Conservation (phyloP, 2,113 vertebrate genomes). For the Marcusenius ussheri region DNA sequence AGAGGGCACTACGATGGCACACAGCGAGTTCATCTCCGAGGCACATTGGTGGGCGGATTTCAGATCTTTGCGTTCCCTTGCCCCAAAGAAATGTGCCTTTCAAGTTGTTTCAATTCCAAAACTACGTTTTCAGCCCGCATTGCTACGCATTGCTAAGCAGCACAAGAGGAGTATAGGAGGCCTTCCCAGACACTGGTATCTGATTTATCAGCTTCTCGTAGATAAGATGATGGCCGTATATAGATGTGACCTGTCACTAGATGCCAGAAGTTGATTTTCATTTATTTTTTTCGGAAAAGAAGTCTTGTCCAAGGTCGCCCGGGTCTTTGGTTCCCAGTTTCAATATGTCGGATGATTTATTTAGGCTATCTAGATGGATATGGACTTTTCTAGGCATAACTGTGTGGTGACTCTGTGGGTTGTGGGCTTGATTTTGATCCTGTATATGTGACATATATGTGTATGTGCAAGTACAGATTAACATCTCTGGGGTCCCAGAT, state of each 20-base stretch:
- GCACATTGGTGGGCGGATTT: constrained; percentile 7
- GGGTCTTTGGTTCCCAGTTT: not conserved
- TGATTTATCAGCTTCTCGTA: not conserved
- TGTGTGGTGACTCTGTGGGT: not conserved
- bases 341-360: not conserved
- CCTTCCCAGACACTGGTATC: not conserved
- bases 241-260: not conserved
- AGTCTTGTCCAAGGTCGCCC: not conserved
- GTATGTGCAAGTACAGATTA: not conserved
- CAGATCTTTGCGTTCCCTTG: not conserved
- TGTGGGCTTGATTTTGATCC: not conserved
- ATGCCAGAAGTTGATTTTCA: not conserved
- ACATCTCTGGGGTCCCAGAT: not conserved
- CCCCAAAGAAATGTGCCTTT: constrained; percentile 19
- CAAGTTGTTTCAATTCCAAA: constrained; percentile 5
- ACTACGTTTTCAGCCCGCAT: not conserved
- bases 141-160: not conserved
- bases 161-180: not conserved
- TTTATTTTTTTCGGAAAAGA: not conserved
- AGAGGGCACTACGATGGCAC: not conserved
- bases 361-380: not conserved
- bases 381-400: not conserved
- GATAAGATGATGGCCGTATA: not conserved
- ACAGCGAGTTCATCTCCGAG: not conserved
- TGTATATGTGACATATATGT: not conserved